Base-by-base conservation (phyloP, 2,113 vertebrate species). In the Perca schrenkii region DNA sequence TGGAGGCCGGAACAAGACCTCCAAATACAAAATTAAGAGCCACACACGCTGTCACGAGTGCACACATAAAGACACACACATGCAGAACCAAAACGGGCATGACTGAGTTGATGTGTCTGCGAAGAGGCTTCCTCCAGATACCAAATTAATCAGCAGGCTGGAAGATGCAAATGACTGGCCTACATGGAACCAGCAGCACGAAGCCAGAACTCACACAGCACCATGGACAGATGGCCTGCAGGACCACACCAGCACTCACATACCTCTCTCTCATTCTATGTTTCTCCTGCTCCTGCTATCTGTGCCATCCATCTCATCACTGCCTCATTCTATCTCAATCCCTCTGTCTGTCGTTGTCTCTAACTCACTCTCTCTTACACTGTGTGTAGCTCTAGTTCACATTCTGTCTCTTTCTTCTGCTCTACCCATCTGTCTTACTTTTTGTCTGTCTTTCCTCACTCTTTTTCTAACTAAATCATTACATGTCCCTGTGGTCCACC, bases 131-230 rank as follows among this genome's bases (percentile, higher is more conserved):
- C 66, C 88, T 90, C 87, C 75, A 92, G 89, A 93, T 83, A 92
- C 81, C 87, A 92, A 91, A 91, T 92, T 90, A 93, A 93, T 93
- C 89, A 89, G 80, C 84, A 91, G 87, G 80, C 79, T 91, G 87
- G 87, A 92, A 88, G 84, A 92, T 93, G 91, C 88, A 91, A 90
- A 93, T 92, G 85, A 86, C 91, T 90, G 86, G 88, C 88, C 92
- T 93, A 85, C 89, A 94, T 89, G 85, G 87, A 92, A 89, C 83
- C 77, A 88, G 77, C 80, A 84, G 86, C 80, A 79, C 63, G 19
- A 65, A 89, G 90, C 90, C 88, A 91, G 85, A 79, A 83, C 90
- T 74, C 90, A 81, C 85, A 91, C 86, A 91, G 89, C 82, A 87
- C 74, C 88, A 77, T 17, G 58, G 88, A 92, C 93, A 93, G 93